Evolutionary conservation across 2,797 vertebrate genomes (phyloP).

Genomic region (Parambassis ranga): DNA sequence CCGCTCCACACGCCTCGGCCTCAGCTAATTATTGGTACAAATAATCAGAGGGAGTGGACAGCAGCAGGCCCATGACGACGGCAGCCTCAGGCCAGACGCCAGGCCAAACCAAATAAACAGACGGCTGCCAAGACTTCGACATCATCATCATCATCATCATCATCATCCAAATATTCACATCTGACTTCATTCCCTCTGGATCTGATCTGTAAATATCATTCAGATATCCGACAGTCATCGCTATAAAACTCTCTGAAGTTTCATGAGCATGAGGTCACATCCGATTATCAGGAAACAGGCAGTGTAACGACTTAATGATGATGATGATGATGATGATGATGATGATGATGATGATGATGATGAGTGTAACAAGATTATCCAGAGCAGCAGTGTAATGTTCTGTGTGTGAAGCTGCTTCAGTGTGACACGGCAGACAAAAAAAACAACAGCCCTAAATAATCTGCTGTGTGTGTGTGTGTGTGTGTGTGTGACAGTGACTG

Average conservation of each 20-base stretch:
- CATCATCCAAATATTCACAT: conserved; percentile 49
- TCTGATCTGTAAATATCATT: conserved; percentile 10
- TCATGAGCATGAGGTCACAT: conserved; percentile 47
- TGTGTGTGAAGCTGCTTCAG: neutral
- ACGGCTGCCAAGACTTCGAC: conserved; percentile 55
- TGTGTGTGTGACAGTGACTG: conserved; percentile 19
- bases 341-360: conserved; percentile 44
- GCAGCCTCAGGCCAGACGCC: conserved; percentile 40
- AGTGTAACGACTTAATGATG: conserved; percentile 41
- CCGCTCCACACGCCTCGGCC: too few relatives aligned
- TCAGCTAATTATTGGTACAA: conserved; percentile 60
- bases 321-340: conserved; percentile 2
- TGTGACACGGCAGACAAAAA: neutral
- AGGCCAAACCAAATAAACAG: conserved; percentile 68
- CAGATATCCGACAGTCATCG: conserved; percentile 18
- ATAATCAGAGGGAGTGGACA: conserved; percentile 33
- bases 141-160: conserved; percentile 41
- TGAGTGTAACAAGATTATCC: conserved; percentile 46
- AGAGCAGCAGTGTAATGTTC: conserved; percentile 8
- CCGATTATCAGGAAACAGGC: conserved; percentile 48
- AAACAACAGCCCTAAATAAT: too few relatives aligned
- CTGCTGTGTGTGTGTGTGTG: neutral
- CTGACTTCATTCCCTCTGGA: conserved; percentile 34
- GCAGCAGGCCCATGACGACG: conserved; percentile 34
- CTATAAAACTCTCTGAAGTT: conserved; percentile 15